phyloP scores from a whole-genome alignment of 1,140 invertebrate genomes.

The Liolophura sinensis region DNA sequence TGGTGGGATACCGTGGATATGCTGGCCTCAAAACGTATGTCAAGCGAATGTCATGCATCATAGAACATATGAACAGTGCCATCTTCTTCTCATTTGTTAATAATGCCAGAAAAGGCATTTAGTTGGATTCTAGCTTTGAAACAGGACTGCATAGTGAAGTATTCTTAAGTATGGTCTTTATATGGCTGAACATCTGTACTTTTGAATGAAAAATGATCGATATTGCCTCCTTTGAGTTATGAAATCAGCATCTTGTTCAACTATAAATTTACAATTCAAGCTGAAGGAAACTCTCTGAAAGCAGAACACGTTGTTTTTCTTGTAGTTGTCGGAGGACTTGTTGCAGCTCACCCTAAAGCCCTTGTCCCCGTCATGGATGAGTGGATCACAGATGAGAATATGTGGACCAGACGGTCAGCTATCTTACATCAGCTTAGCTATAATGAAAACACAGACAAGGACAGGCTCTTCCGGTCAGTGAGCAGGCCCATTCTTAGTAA shows the following conservation, averaged over 20 bases:
- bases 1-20: constrained; percentile 29
- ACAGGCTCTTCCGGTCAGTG: constrained; percentile 20
- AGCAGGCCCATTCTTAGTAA: not conserved
- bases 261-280: not conserved
- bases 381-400: constrained; percentile 15
- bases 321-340: constrained; percentile 21
- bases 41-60: not conserved
- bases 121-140: too few relatives aligned
- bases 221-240: not conserved
- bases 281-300: not conserved
- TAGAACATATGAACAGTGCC: too few relatives aligned
- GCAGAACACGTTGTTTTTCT: not conserved
- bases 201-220: not conserved
- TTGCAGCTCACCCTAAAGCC: constrained; percentile 1
- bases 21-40: constrained; percentile 20
- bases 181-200: not conserved
- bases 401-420: constrained; percentile 21
- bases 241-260: not conserved
- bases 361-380: constrained; percentile 19
- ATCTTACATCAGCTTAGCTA: constrained; percentile 22
- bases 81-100: too few relatives aligned
- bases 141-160: too few relatives aligned
- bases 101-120: too few relatives aligned
- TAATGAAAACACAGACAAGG: constrained; percentile 20
- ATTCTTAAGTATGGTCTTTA: not conserved